These are phyloP conservation scores for Harpegnathos saltator DNA, from an alignment of 1,140 invertebrate genomes.

Conservation along the genomic window DNA sequence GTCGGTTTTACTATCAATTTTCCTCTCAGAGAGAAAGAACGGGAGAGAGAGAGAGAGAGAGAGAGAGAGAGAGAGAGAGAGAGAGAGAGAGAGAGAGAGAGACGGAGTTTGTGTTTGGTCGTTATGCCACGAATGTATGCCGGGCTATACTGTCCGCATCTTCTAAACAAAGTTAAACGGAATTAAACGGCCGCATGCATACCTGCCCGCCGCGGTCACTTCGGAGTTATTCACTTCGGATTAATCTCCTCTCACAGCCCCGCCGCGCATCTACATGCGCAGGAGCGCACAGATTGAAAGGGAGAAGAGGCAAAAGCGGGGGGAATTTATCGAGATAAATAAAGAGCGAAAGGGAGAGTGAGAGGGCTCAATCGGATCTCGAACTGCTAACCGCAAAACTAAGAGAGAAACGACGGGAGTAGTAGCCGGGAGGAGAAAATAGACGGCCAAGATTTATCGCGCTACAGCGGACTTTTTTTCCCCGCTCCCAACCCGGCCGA, in stretches of 20 bases:
- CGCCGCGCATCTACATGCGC: too few relatives aligned
- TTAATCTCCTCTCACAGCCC: too few relatives aligned
- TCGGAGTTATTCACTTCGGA: background rate
- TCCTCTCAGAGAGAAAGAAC: background rate
- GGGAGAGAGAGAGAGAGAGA: too few relatives aligned
- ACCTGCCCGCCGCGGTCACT: background rate
- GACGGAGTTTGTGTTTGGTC: too few relatives aligned
- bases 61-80: too few relatives aligned
- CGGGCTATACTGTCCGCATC: background rate
- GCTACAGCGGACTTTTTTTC: constrained; percentile 45
- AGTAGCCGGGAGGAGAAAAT: constrained; percentile 41
- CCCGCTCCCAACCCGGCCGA: constrained; percentile 35
- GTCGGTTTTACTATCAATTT: background rate
- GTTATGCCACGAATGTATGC: background rate
- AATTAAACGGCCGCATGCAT: constrained; percentile 29
- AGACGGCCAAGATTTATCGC: constrained; percentile 55
- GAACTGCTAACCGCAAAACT: constrained; percentile 35
- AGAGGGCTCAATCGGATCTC: constrained; percentile 37
- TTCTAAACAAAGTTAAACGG: background rate
- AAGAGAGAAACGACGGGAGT: constrained; percentile 38
- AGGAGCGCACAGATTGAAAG: background rate
- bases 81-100: too few relatives aligned
- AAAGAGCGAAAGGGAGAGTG: constrained; percentile 35
- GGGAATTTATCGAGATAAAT: constrained; percentile 43
- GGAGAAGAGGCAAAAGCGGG: background rate